These are phyloP conservation scores for Lordiphosa stackelbergi DNA, from an alignment of 1,140 invertebrate genomes.

Conservation along the genomic window DNA sequence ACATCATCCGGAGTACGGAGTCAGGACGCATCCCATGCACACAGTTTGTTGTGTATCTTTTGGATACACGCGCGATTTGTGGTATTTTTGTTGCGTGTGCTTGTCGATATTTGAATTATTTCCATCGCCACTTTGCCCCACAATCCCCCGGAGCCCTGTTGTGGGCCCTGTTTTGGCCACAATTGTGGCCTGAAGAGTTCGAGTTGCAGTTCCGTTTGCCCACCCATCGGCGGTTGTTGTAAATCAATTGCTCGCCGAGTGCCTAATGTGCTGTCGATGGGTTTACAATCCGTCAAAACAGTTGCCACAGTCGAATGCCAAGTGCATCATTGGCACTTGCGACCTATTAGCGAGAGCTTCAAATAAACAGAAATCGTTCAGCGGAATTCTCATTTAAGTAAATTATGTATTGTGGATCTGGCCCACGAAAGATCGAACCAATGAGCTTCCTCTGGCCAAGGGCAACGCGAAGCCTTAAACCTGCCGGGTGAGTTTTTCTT, in stretches of 20 bases:
- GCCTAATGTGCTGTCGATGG: slow-evolving; percentile 70
- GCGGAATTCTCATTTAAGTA: slow-evolving; percentile 10
- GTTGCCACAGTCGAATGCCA: slow-evolving; percentile 31
- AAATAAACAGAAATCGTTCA: slow-evolving; percentile 31
- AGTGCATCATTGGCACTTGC: slow-evolving; percentile 53
- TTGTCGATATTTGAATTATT: slow-evolving; percentile 71
- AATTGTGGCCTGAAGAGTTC: slow-evolving; percentile 42
- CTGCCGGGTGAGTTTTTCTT: slow-evolving; percentile 21
- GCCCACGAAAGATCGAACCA: slow-evolving; percentile 17
- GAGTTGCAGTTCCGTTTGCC: slow-evolving; percentile 4
- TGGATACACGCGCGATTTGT: slow-evolving; percentile 48
- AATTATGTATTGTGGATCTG: not conserved
- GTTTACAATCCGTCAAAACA: slow-evolving; percentile 73
- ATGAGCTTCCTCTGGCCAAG: slow-evolving; percentile 35
- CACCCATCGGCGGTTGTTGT: slow-evolving; percentile 32
- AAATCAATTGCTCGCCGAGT: slow-evolving; percentile 63
- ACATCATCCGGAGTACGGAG: slow-evolving; percentile 17
- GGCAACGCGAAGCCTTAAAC: slow-evolving; percentile 32
- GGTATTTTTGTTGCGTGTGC: slow-evolving; percentile 37
- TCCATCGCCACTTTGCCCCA: slow-evolving; percentile 49
- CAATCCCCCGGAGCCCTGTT: slow-evolving; percentile 11
- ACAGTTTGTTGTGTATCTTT: slow-evolving; percentile 48
- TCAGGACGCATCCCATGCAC: slow-evolving; percentile 5
- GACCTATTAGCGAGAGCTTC: slow-evolving; percentile 39
- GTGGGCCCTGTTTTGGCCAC: slow-evolving; percentile 63